Conservation (phyloP, 2,797 vertebrate genomes). For the Nyctibius grandis region DNA sequence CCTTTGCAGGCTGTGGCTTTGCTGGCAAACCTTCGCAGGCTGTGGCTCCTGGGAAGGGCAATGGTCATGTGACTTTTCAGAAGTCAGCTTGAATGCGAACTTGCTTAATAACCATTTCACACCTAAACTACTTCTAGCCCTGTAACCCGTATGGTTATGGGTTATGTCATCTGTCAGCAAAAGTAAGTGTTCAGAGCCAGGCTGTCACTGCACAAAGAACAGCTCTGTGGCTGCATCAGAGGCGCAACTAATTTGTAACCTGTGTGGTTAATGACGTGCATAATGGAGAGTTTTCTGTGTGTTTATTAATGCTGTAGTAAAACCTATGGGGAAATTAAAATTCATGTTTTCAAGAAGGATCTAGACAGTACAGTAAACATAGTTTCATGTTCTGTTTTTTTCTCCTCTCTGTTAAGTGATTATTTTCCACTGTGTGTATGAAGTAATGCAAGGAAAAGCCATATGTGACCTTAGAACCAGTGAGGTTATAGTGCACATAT, state of each 20-base stretch:
- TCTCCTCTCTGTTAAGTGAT: neutral
- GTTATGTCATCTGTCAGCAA: accelerated
- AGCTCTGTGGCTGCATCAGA: neutral
- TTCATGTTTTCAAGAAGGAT: neutral
- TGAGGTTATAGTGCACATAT: neutral
- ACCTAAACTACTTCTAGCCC: neutral
- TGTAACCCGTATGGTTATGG: neutral
- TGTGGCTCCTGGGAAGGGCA: neutral
- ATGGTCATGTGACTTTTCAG: neutral
- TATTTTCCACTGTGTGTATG: neutral
- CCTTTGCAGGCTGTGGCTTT: no score
- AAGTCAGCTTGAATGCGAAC: neutral
- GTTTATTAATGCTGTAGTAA: neutral
- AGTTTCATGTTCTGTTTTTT: neutral
- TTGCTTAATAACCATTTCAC: neutral
- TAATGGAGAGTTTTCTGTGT: neutral
- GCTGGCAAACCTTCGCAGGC: accelerated
- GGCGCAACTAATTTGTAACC: neutral
- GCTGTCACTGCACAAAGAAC: neutral
- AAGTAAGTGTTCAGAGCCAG: neutral
- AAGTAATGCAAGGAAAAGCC: neutral
- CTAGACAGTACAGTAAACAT: neutral
- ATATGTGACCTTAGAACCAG: neutral
- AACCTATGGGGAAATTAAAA: neutral
- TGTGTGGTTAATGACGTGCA: neutral